Evolutionary conservation across 2,797 vertebrate species (phyloP), one percentile per base, ranked within the genome.

Genomic region (Mormyrus proboscirostris): DNA sequence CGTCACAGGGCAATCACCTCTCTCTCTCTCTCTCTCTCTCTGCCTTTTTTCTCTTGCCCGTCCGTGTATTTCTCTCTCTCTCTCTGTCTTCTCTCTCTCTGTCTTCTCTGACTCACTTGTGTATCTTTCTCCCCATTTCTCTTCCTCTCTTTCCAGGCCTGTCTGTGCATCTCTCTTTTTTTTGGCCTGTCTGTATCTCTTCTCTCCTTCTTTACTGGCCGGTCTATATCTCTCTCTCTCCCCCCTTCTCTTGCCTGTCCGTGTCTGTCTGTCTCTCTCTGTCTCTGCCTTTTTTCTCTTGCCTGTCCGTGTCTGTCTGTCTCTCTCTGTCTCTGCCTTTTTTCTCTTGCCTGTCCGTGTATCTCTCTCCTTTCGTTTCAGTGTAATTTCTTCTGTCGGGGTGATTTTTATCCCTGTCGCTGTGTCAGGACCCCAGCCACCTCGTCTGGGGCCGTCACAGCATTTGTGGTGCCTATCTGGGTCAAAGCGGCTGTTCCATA

Each of bases 401-500:
- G n/a, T 53, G 22, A 62, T 51, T 14, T 51, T 84, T 12, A 79
- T 33, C 14, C 33, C 84, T 25, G 16, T 49, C 73, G 2, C 38
- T 8, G 33, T 55, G 19, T 55, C 76, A 44, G 41, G 3, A 22
- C 53, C 7, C 38, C 51, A 59, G 4, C 38, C 59, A 85, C 47
- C 89, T 89, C 82, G 87, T 85, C 4, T 29, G 84, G 57, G 50
- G 55, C 87, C 22, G 69, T 69, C 22, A 84, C 65, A 9, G 10
- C 57, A 22, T 19, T 53, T 84, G 16, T 57, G 29, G 16, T 44
- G 41, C 44, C 84, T 92, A 90, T 93, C 92, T 93, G 76, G 91
- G 91, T 90, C 90, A 88, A 90, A 91, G 86, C 91, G 90, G 89
- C 85, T 87, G 87, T 41, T 89, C 90, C 12, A 91, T 93, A 91